phyloP scores from a whole-genome alignment of 2,888 invertebrate genomes.

The Drosophila antonietae region DNA sequence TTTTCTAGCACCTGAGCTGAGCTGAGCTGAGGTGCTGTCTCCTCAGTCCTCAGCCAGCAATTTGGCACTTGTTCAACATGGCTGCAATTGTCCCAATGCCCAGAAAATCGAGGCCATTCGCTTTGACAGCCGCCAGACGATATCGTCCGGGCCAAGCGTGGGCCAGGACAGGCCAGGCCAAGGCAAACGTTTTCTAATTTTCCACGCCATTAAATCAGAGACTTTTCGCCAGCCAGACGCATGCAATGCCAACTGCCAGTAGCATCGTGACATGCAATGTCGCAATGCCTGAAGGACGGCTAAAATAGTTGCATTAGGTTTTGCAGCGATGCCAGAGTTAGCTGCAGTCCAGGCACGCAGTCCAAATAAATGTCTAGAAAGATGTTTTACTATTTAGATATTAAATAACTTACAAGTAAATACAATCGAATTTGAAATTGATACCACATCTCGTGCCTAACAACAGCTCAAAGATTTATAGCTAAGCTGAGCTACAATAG shows the following conservation, averaged over 20 bases:
- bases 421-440: conserved; percentile 12
- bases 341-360: conserved; percentile 4
- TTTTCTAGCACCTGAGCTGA: conserved; percentile 65
- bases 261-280: conserved; percentile 42
- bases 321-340: conserved; percentile 1
- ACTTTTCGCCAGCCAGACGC: conserved; percentile 58
- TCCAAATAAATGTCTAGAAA: conserved; percentile 36
- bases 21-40: neutral
- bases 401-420: conserved; percentile 16
- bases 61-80: conserved; percentile 55
- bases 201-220: conserved; percentile 80
- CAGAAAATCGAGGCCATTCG: conserved; percentile 65
- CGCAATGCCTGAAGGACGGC: conserved; percentile 34
- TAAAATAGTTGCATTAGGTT: conserved; percentile 3
- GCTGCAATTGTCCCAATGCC: conserved; percentile 55
- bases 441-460: neutral
- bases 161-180: conserved; percentile 16
- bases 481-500: neutral
- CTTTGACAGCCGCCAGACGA: conserved; percentile 63
- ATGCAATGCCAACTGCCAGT: conserved; percentile 54
- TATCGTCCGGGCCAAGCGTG: conserved; percentile 18
- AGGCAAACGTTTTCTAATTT: conserved; percentile 81
- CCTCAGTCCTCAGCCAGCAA: conserved; percentile 9
- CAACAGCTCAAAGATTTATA: neutral
- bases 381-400: conserved; percentile 19